Evolutionary conservation across 2,888 invertebrate genomes (phyloP).

Genomic region (Eutolmus rufibarbis): DNA sequence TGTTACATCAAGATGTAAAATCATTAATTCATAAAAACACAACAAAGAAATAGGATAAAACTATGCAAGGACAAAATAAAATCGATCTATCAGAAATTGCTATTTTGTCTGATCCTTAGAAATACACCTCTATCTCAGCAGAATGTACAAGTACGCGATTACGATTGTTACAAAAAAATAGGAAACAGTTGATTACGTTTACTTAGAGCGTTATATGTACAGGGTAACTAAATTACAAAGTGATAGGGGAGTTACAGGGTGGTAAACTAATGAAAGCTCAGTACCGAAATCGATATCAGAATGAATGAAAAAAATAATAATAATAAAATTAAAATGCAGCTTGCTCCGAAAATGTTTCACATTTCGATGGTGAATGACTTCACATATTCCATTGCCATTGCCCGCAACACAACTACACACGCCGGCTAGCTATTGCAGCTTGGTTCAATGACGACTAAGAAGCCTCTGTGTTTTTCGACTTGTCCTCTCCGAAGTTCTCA

Average conservation of each 20-base stretch:
- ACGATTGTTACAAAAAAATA: slow-evolving; percentile 5
- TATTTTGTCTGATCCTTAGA: slow-evolving; percentile 32
- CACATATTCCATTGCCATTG: slow-evolving; percentile 28
- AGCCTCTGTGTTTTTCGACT: slow-evolving; percentile 2
- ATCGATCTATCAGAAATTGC: background rate
- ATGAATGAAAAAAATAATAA: background rate
- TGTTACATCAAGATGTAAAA: slow-evolving; percentile 50
- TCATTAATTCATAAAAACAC: slow-evolving; percentile 45
- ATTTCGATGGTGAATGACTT: slow-evolving; percentile 23
- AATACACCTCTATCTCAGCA: background rate
- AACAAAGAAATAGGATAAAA: slow-evolving; percentile 38
- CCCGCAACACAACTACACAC: slow-evolving; percentile 16
- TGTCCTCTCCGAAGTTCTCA: background rate
- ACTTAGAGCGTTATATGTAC: slow-evolving; percentile 11
- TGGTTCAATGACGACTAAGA: slow-evolving; percentile 23
- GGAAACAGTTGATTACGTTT: slow-evolving; percentile 19
- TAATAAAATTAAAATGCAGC: slow-evolving; percentile 3
- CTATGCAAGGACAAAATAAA: slow-evolving; percentile 30
- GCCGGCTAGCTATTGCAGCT: slow-evolving; percentile 1
- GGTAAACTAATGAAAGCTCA: slow-evolving; percentile 25
- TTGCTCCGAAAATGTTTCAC: slow-evolving; percentile 27
- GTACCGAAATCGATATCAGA: slow-evolving; percentile 14
- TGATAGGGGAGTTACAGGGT: background rate
- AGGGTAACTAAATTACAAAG: background rate
- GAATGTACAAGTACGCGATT: slow-evolving; percentile 19